These are phyloP conservation scores for Pundamilia nyererei DNA, from an alignment of 2,113 vertebrate genomes.

Conservation along the genomic window DNA sequence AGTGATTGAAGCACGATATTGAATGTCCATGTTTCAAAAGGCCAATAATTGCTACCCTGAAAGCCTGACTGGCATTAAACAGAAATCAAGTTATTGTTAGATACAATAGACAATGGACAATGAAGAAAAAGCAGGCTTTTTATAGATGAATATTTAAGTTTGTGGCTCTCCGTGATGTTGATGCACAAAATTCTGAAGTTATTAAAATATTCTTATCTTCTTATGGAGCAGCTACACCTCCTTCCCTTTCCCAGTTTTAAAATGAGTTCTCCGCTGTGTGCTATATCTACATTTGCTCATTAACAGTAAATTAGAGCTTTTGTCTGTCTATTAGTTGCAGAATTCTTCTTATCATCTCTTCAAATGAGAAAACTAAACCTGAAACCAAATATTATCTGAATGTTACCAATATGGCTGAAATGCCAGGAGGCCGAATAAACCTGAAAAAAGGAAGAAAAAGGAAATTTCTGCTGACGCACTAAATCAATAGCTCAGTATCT, in stretches of 20 bases:
- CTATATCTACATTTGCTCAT: not conserved
- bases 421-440: not conserved
- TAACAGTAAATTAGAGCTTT: not conserved
- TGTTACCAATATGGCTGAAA: not conserved
- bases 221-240: not conserved
- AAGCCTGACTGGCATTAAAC: not conserved
- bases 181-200: not conserved
- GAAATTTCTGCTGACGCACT: not conserved
- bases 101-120: not conserved
- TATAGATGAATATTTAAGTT: not conserved
- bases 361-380: not conserved
- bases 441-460: not conserved
- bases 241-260: not conserved
- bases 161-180: not conserved
- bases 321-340: not conserved
- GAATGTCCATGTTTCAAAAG: not conserved
- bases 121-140: not conserved
- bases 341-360: not conserved
- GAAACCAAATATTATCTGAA: not conserved
- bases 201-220: not conserved
- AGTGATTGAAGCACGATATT: not conserved
- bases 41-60: not conserved
- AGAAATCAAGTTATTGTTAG: not conserved
- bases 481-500: constrained; percentile 1
- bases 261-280: not conserved